Evolutionary conservation across 35 echinoderm and acorn worm genomes (phyloP), one percentile per base, ranked within the genome.

Genomic region (Eucidaris tribuloides): DNA sequence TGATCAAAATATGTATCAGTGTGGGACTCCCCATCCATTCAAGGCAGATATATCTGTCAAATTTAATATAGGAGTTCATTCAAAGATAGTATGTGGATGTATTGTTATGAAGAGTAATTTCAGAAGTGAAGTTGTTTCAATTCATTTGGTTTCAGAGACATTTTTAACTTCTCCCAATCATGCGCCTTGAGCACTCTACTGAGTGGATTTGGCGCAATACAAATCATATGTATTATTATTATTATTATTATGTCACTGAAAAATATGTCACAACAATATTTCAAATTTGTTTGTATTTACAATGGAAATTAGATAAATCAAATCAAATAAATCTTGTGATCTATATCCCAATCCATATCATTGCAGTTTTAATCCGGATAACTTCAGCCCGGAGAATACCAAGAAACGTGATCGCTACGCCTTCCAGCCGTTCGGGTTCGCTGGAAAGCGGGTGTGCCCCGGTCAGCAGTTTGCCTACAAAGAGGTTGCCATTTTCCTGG

Each of bases 401-500:
- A 87, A 86, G 42, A 77, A 25, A 17, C 83, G 84, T 33, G 25
- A 58, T 30, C 48, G 59, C 31, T 30, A 74, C 33, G 70, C 65
- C 4, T 88, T 83, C 76, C 62, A 84, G 41, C 68, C 85, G 25
- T 93, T 93, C 22, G 94, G 94, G 2, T 84, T 97, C 45, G 84
- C 89, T 28, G 89, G 89, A 18, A 77, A 86, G 22, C 80, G 94
- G 19, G 32, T 85, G 19, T 97, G 94, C 33, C 94, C 94, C 41
- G 94, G 89, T 2, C 55, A 84, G 18, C 76, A 88, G 14, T 92
- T 92, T 77, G 70, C 89, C 56, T 92, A 84, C 55, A 58, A 58
- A 37, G 94, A 97, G 81, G 40, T 85, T 19, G 50, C 82, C 14
- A 79, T 97, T n/a, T 92, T 97, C 46, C 48, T 97, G 20, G 81